phyloP scores from a whole-genome alignment of 2,797 vertebrate species.

The Cichlasoma orientale region DNA sequence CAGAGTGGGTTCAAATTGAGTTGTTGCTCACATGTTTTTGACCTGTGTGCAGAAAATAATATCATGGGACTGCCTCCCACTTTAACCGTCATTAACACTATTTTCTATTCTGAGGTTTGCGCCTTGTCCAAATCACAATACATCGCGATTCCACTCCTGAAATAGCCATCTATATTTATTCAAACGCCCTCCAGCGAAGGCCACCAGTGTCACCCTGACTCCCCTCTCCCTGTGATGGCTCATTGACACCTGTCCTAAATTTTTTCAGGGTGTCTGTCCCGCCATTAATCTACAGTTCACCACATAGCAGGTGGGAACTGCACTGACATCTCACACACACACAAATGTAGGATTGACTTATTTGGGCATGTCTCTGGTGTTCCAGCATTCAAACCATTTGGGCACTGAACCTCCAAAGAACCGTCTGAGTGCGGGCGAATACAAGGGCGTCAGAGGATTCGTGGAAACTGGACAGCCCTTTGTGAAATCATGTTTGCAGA shows the following conservation, averaged over 20 bases:
- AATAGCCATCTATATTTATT: slow-evolving; percentile 24
- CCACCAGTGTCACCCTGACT: not conserved
- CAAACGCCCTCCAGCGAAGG: not conserved
- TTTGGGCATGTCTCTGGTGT: slow-evolving; percentile 42
- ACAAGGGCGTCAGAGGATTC: not conserved
- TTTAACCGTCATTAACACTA: not conserved
- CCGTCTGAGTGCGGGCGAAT: not conserved
- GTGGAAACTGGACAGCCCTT: not conserved
- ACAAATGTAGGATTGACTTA: slow-evolving; percentile 30
- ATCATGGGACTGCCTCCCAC: not conserved
- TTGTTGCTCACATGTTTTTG: not conserved
- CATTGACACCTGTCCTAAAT: slow-evolving; percentile 37
- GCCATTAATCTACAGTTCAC: slow-evolving; percentile 15
- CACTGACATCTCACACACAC: slow-evolving; percentile 14
- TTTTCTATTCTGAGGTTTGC: not conserved
- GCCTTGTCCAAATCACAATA: slow-evolving; percentile 34
- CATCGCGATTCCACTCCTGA: slow-evolving; percentile 16
- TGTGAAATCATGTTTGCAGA: not conserved
- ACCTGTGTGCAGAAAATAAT: not conserved
- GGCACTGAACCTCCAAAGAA: slow-evolving; percentile 2
- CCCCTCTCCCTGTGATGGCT: slow-evolving; percentile 1
- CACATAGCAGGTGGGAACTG: slow-evolving; percentile 32
- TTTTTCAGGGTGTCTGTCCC: slow-evolving; percentile 19
- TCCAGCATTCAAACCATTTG: not conserved
- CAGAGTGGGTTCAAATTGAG: not conserved